These are phyloP conservation scores for Larimichthys crocea DNA, from an alignment of 2,113 vertebrate genomes.

Conservation along the genomic window DNA sequence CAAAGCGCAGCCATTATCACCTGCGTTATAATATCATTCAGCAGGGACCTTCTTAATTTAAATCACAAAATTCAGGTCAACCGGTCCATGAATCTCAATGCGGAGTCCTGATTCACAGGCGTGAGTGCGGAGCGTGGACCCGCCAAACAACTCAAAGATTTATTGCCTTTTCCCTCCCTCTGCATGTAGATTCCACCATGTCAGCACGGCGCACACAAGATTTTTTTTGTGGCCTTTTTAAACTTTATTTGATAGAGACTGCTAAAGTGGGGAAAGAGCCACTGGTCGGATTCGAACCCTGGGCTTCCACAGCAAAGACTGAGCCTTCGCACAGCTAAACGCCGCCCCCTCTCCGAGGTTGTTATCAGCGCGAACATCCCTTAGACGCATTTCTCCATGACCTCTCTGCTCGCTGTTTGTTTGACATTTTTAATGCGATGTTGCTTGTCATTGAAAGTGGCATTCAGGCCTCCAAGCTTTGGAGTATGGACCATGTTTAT, in stretches of 20 bases:
- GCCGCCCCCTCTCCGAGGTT: not conserved
- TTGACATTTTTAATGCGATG: constrained; percentile 25
- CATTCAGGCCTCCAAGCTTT: not conserved
- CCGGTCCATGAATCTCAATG: constrained; percentile 15
- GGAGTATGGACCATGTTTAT: constrained; percentile 17
- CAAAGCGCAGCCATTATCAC: constrained; percentile 18
- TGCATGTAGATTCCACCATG: constrained; percentile 15
- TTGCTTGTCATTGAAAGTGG: constrained; percentile 30
- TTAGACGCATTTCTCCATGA: constrained; percentile 11
- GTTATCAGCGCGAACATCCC: constrained; percentile 14
- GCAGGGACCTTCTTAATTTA: constrained; percentile 10
- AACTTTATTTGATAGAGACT: no score
- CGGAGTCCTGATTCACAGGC: not conserved
- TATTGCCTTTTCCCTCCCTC: constrained; percentile 21
- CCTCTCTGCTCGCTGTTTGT: not conserved
- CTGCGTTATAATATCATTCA: not conserved
- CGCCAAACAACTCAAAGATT: constrained; percentile 24
- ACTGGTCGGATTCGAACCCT: no score
- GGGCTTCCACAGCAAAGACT: no score
- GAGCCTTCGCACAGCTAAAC: no score
- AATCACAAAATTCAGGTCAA: constrained; percentile 23
- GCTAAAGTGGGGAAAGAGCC: no score
- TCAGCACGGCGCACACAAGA: not conserved
- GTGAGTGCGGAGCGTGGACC: not conserved
- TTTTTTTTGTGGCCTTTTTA: no score